Evolutionary conservation across 2,113 vertebrate species (phyloP).

Genomic region (Nothobranchius furzeri): DNA sequence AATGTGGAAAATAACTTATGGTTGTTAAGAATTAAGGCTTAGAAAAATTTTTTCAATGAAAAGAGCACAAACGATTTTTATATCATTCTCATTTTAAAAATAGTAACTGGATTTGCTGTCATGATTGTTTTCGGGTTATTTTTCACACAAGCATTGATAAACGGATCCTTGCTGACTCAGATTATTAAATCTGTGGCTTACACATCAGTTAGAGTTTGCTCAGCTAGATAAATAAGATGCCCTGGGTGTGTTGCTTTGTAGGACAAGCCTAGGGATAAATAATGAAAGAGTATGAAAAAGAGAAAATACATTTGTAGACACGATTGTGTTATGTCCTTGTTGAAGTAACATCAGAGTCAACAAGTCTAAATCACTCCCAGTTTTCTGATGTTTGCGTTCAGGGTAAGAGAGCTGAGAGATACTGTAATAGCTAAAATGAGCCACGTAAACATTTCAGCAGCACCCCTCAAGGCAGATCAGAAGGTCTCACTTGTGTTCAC

Average conservation of each 20-base stretch:
- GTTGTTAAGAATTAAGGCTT: too few relatives aligned
- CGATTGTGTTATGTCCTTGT: neutral
- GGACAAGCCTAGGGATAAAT: neutral
- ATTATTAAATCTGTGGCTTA: neutral
- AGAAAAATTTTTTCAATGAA: too few relatives aligned
- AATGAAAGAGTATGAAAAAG: neutral
- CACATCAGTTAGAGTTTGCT: neutral
- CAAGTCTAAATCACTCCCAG: neutral
- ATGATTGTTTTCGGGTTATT: neutral
- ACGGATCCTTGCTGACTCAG: neutral
- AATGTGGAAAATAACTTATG: too few relatives aligned
- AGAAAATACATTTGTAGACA: neutral
- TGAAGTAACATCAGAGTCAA: conserved; percentile 2
- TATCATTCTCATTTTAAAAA: too few relatives aligned
- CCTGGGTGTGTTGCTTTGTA: neutral
- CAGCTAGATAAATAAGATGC: neutral
- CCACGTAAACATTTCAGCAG: neutral
- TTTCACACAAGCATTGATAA: neutral
- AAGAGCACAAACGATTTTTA: too few relatives aligned
- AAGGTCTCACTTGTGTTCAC: too few relatives aligned
- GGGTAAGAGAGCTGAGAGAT: neutral
- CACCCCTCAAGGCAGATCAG: too few relatives aligned
- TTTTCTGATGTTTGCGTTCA: neutral
- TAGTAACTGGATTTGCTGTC: too few relatives aligned
- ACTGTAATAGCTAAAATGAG: conserved; percentile 4